Evolutionary conservation across 1,140 invertebrate genomes (phyloP).

Genomic region (Calliphora vicina): DNA sequence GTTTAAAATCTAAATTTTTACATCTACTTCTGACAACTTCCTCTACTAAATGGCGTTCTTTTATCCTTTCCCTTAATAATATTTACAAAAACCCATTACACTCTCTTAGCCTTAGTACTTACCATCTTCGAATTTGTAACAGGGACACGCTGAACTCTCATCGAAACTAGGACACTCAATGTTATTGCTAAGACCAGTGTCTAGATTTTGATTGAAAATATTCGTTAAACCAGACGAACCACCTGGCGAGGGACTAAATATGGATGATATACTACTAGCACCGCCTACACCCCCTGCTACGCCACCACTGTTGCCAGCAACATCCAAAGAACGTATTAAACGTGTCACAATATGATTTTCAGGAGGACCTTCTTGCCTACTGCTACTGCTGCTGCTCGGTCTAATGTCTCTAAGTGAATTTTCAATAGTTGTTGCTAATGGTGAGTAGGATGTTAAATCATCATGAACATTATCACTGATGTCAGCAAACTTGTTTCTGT

Average conservation of each 20-base stretch:
- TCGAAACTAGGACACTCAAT: slow-evolving; percentile 74
- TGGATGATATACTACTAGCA: background rate
- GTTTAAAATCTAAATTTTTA: too few species aligned
- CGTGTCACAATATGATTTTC: background rate
- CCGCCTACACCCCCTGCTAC: background rate
- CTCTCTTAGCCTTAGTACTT: slow-evolving; percentile 46
- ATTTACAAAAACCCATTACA: too few species aligned
- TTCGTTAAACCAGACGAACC: slow-evolving; percentile 10
- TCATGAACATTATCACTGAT: background rate
- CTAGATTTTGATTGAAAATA: slow-evolving; percentile 41
- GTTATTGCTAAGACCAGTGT: slow-evolving; percentile 36
- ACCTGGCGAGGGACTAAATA: background rate
- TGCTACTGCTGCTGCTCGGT: slow-evolving; percentile 34
- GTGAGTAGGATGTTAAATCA: background rate
- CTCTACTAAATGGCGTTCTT: too few species aligned
- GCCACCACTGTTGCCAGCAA: slow-evolving; percentile 28
- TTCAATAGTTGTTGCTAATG: background rate
- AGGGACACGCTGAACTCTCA: slow-evolving; percentile 82
- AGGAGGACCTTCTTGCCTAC: background rate
- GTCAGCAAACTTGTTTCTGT: background rate
- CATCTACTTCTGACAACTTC: too few species aligned
- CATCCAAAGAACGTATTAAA: slow-evolving; percentile 36
- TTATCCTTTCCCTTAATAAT: too few species aligned
- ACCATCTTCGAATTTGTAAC: slow-evolving; percentile 90
- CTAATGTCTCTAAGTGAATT: background rate